Percentiles rank a stretch among this genome's conserved stretches.
Conservation (phyloP, 2,888 invertebrate genomes). For the Megastigmus dorsalis region DNA sequence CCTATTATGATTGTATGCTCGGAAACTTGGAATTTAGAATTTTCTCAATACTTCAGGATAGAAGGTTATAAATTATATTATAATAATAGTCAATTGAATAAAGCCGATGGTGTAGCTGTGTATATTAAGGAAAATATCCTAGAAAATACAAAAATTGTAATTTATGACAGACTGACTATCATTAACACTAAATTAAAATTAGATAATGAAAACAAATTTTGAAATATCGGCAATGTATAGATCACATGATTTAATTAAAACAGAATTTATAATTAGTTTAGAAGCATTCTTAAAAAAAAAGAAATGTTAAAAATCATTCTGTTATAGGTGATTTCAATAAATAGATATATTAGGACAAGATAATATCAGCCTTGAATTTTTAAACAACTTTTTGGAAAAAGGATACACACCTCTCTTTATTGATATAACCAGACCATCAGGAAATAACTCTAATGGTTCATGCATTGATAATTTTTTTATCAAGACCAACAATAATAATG, state of each 20-base stretch:
- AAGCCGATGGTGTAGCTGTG: conserved; percentile 6
- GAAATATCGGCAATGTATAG: conserved; percentile 13
- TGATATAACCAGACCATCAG: conserved; percentile 26
- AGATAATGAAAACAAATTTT: not conserved
- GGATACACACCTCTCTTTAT: conserved; percentile 20
- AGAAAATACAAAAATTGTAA: not conserved
- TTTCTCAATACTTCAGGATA: conserved; percentile 2
- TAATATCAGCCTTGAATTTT: not conserved
- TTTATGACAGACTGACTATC: not conserved
- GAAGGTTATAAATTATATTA: conserved; percentile 18
- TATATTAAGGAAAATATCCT: not conserved
- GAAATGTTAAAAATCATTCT: conserved; percentile 16
- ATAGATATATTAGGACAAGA: not conserved
- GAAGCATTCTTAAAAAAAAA: not conserved
- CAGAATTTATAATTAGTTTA: conserved; percentile 1
- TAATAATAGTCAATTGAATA: conserved; percentile 19
- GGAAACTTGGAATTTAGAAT: conserved; percentile 24
- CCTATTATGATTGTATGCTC: conserved; percentile 3
- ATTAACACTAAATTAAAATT: not conserved
- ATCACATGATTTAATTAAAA: not conserved
- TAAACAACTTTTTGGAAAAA: conserved; percentile 7
- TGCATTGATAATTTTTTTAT: conserved; percentile 40
- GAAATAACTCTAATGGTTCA: not conserved
- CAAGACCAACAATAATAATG: not conserved
- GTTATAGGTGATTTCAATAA: conserved; percentile 22